Evolutionary conservation across 2,113 vertebrate species (phyloP).

Genomic region (Tapirus terrestris): DNA sequence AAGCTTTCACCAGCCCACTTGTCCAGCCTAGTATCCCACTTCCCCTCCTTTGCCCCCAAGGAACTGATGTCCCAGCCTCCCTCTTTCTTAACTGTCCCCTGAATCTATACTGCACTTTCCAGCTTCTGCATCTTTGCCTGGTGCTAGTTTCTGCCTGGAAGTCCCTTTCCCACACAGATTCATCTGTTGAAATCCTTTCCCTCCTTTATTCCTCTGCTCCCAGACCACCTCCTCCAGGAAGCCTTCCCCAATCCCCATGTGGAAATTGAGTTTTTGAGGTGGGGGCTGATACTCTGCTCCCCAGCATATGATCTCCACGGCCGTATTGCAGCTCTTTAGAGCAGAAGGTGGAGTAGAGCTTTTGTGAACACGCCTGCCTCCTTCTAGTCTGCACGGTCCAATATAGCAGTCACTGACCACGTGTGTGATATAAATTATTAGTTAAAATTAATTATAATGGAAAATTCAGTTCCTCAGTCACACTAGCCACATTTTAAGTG

Average conservation of each 20-base stretch:
- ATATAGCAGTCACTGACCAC: neutral
- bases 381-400: neutral
- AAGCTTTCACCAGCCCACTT: neutral
- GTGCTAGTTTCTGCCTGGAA: neutral
- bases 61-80: too few species aligned
- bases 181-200: neutral
- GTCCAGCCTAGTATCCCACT: too few species aligned
- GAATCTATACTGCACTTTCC: neutral
- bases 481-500: neutral
- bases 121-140: neutral
- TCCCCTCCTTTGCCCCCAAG: neutral
- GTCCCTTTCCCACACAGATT: neutral
- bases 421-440: neutral
- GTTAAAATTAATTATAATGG: neutral
- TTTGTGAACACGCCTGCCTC: rapidly evolving
- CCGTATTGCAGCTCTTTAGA: neutral
- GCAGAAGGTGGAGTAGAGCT: neutral
- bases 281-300: neutral
- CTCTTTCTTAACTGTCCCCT: neutral
- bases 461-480: neutral
- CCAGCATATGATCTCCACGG: too few species aligned
- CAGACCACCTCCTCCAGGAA: neutral
- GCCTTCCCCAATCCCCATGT: neutral
- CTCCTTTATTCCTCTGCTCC: neutral
- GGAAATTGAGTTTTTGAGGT: neutral